Conservation (phyloP, 2,888 invertebrate species). For the Scaptomyza flava region DNA sequence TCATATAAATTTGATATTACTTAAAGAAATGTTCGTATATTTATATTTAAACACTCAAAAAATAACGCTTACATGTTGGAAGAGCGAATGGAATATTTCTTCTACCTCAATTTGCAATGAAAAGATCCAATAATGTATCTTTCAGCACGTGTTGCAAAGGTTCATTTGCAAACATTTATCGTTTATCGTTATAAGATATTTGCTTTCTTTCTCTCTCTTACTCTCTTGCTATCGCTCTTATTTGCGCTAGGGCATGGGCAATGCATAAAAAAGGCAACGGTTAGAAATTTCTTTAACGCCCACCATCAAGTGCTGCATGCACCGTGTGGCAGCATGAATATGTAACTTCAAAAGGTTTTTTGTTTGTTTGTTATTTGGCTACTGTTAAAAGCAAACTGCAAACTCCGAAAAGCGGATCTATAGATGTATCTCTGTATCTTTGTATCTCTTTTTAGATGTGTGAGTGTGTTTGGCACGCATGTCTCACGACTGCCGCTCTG, state of each 20-base stretch:
- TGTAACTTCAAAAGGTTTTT: slow-evolving; percentile 23
- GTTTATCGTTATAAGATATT: slow-evolving; percentile 34
- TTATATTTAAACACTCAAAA: too few relatives aligned
- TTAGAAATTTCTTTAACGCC: slow-evolving; percentile 27
- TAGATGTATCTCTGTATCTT: slow-evolving; percentile 17
- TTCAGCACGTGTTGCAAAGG: slow-evolving; percentile 40
- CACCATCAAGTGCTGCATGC: slow-evolving; percentile 7
- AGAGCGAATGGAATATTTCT: too few relatives aligned
- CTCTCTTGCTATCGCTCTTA: not conserved
- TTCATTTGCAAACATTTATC: slow-evolving; percentile 12
- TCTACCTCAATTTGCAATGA: too few relatives aligned
- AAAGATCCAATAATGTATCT: slow-evolving; percentile 48
- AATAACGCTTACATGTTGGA: too few relatives aligned
- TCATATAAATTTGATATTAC: too few relatives aligned
- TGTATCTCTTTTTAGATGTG: slow-evolving; percentile 15
- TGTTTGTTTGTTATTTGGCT: slow-evolving; percentile 23
- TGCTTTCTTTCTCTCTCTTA: not conserved
- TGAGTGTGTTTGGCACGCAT: slow-evolving; percentile 65
- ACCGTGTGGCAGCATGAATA: slow-evolving; percentile 15
- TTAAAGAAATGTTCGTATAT: too few relatives aligned
- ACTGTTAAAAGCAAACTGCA: slow-evolving; percentile 27
- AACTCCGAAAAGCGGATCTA: slow-evolving; percentile 20
- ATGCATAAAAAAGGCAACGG: too few relatives aligned
- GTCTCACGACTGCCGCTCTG: slow-evolving; percentile 65
- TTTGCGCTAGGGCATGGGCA: too few relatives aligned